A percentile compares a stretch with the other conserved stretches of the same genome.
phyloP scores from a whole-genome alignment of 2,888 invertebrate species.

The Pinctada fucata region DNA sequence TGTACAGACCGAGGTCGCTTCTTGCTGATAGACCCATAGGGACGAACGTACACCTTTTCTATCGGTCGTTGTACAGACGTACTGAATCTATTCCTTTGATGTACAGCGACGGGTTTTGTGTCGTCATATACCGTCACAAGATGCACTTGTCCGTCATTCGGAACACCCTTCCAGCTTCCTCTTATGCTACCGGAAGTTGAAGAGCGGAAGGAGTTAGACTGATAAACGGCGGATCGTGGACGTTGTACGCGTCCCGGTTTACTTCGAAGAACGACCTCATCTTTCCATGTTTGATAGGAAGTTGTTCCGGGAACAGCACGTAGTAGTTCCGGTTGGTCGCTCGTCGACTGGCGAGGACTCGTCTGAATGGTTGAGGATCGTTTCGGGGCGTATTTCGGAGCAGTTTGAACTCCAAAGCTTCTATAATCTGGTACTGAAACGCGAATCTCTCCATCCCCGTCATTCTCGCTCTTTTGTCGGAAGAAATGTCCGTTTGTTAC shows the following conservation, averaged over 20 bases:
- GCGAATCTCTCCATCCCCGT: conserved; percentile 21
- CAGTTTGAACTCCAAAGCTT: conserved; percentile 19
- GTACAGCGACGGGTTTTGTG: conserved; percentile 2
- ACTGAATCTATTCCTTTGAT: background rate
- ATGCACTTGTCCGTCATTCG: conserved; percentile 19
- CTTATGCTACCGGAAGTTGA: conserved; percentile 28
- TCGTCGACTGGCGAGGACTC: background rate
- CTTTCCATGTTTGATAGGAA: conserved; percentile 32
- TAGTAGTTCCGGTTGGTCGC: conserved; percentile 17
- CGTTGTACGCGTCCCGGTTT: conserved; percentile 19
- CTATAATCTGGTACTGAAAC: conserved; percentile 39
- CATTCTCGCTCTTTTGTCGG: background rate
- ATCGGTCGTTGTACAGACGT: conserved; percentile 35
- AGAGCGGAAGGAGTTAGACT: conserved; percentile 17
- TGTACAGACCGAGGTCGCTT: conserved; percentile 20
- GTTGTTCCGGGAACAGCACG: conserved; percentile 18
- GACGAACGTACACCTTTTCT: conserved; percentile 37
- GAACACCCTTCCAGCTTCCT: conserved; percentile 24
- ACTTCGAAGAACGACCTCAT: conserved; percentile 32
- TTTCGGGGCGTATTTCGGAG: conserved; percentile 9
- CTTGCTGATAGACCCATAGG: conserved; percentile 8
- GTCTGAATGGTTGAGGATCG: conserved; percentile 11
- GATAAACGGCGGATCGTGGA: conserved; percentile 28
- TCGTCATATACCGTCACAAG: background rate
- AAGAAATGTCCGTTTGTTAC: background rate